phyloP scores from a whole-genome alignment of 2,888 invertebrate genomes.

The Buathra laborator region DNA sequence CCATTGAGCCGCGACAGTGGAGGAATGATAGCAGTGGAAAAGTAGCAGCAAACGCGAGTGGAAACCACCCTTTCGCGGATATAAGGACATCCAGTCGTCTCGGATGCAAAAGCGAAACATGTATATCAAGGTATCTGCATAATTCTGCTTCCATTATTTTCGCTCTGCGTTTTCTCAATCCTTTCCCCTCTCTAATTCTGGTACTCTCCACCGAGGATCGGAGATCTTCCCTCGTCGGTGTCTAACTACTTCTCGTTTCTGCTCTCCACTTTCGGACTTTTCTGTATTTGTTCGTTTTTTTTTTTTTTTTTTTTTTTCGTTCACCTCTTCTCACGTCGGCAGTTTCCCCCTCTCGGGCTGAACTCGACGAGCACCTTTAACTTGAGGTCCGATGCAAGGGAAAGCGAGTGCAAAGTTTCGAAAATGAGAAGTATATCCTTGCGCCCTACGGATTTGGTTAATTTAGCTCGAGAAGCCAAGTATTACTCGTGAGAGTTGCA shows the following conservation, averaged over 20 bases:
- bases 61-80: slow-evolving; percentile 67
- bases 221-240: slow-evolving; percentile 28
- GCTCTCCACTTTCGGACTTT: slow-evolving; percentile 61
- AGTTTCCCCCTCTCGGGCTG: slow-evolving; percentile 40
- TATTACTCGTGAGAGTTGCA: slow-evolving; percentile 71
- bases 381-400: slow-evolving; percentile 5
- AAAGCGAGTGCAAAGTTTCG: slow-evolving; percentile 26
- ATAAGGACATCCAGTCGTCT: slow-evolving; percentile 76
- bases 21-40: slow-evolving; percentile 60
- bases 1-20: slow-evolving; percentile 72
- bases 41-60: not conserved
- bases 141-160: slow-evolving; percentile 73
- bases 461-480: slow-evolving; percentile 66
- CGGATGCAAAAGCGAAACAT: slow-evolving; percentile 67
- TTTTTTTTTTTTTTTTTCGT: slow-evolving; percentile 35
- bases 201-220: slow-evolving; percentile 43
- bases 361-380: slow-evolving; percentile 11
- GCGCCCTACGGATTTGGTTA: slow-evolving; percentile 66
- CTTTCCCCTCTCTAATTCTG: slow-evolving; percentile 47
- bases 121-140: slow-evolving; percentile 79
- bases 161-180: slow-evolving; percentile 47
- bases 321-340: slow-evolving; percentile 16
- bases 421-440: slow-evolving; percentile 19
- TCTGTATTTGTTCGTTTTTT: slow-evolving; percentile 50
- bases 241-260: slow-evolving; percentile 28